Base-by-base conservation (phyloP, 2,888 invertebrate species). In the Thalpophila matura region DNA sequence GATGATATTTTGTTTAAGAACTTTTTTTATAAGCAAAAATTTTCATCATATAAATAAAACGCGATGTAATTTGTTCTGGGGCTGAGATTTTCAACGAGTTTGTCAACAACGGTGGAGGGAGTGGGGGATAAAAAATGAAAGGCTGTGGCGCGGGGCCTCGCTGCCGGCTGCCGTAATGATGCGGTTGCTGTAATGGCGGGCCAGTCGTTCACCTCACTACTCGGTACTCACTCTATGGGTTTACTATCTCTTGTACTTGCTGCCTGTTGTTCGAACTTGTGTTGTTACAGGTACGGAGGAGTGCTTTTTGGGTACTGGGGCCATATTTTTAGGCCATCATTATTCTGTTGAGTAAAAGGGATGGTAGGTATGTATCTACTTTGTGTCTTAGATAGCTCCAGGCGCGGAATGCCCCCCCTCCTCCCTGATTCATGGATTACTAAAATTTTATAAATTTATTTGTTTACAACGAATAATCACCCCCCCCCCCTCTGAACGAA, bases 191-290 rank as follows among this genome's bases (percentile, higher is more conserved):
- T 88, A 88, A 91, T 89, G 84, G 85, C 86, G 65, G 77, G 68
- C 74, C 80, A 88, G 91, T 89, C 92, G 85, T 92, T 93, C 91
- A 91, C 91, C 92, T 86, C 87, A 81, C 74, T 72, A 67, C 70
- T 72, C 54, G 51, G 70, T 71, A 78, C 71, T 77, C 69, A 54
- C 65, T 61, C 68, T 74, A 53, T 66, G 62, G 73, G 38, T 51
- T 59, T 56, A 72, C 62, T 78, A 64, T 62, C 60, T 72, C 55
- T 72, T 66, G 62, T 69, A 59, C 68, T 66, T 58, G 37, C 37
- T 62, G 38, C 50, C 38, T 62, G 68, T 68, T 59, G 27, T 56
- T 46, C 3, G 16, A 16, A 60, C 22, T 46, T 60, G 6, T 9
- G 5, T 26, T 37, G 49, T 40, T 33, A n/a, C n/a, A n/a, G n/a